Evolutionary conservation across 23 tunicate genomes (phyloP), one percentile per base, ranked within the genome.

Genomic region (Aplidium turbinatum): DNA sequence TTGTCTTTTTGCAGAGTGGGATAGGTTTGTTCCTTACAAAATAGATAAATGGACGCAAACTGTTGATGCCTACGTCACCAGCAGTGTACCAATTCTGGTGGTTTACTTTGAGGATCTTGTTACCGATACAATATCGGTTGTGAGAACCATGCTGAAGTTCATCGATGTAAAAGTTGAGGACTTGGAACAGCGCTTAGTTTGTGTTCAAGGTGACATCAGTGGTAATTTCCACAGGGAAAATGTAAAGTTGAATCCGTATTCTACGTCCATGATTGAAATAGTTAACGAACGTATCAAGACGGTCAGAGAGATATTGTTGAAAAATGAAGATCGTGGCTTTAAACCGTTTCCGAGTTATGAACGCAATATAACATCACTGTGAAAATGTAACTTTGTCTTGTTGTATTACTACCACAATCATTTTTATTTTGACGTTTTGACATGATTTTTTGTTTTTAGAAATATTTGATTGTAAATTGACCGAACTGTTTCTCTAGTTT

Each of bases 1-100:
- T 47, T 20, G 19, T 47, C n/a, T 57, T 54, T 23, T 48, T 50
- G 30, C 76, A 79, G 84, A 79, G 68, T 79, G 84, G 84, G 32
- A 33, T n/a, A 27, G 20, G 32, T 79, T 67, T 31, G 67, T 79
- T 4, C 31, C 56, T 0, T 79, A 66, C 50, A 79, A 79, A 33
- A 29, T 79, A 1, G 30, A 24, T 21, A 79, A 79, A 27, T 68
- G 84, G 76, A 7, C 51, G 48, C 35, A 33, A 5, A 29, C 47
- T 9, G 31, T 52, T 30, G 24, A 22, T 38, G 30, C 35, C 24
- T 79, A 52, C 38, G 3, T 33, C 16, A 28, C 31, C 23, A 1
- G 27, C 19, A 19, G 45, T 22, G 2, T 78, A 5, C 81, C 47
- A 51, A 25, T 63, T 1, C 53, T 38, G 3, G 31, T 75, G 31